Evolutionary conservation across 2,797 vertebrate species (phyloP).

Genomic region (Leptatherina wallacei): DNA sequence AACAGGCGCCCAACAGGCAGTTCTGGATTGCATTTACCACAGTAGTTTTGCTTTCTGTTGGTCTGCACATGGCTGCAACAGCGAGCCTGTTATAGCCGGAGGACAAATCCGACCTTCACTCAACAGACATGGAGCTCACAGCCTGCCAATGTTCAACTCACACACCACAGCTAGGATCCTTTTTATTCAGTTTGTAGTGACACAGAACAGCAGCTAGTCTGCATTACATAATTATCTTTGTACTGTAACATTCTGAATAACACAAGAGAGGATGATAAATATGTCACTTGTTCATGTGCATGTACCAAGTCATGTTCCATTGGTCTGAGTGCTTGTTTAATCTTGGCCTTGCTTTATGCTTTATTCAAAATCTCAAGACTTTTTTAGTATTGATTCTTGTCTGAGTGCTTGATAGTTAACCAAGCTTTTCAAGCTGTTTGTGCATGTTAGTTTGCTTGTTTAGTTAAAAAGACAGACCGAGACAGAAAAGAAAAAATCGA

Average conservation of each 20-base stretch:
- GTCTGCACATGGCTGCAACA: slow-evolving; percentile 67
- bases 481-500: slow-evolving; percentile 37
- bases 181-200: slow-evolving; percentile 46
- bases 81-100: slow-evolving; percentile 66
- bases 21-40: slow-evolving; percentile 49
- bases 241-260: slow-evolving; percentile 9
- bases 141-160: slow-evolving; percentile 37
- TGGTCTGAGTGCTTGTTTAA: slow-evolving; percentile 18
- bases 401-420: slow-evolving; percentile 43
- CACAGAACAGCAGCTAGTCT: slow-evolving; percentile 22
- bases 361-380: slow-evolving; percentile 18
- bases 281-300: background rate
- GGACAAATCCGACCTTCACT: slow-evolving; percentile 80
- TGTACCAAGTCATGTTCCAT: background rate
- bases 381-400: slow-evolving; percentile 42
- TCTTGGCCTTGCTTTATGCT: slow-evolving; percentile 8
- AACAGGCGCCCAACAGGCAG: slow-evolving; percentile 55
- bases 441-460: slow-evolving; percentile 26
- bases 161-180: slow-evolving; percentile 34
- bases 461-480: slow-evolving; percentile 46
- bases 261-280: background rate
- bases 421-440: slow-evolving; percentile 52
- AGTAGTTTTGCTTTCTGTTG: slow-evolving; percentile 59
- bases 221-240: slow-evolving; percentile 15
- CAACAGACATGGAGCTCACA: slow-evolving; percentile 53